Evolutionary conservation across 2,888 invertebrate genomes (phyloP).

Genomic region (Drosophila incognita): DNA sequence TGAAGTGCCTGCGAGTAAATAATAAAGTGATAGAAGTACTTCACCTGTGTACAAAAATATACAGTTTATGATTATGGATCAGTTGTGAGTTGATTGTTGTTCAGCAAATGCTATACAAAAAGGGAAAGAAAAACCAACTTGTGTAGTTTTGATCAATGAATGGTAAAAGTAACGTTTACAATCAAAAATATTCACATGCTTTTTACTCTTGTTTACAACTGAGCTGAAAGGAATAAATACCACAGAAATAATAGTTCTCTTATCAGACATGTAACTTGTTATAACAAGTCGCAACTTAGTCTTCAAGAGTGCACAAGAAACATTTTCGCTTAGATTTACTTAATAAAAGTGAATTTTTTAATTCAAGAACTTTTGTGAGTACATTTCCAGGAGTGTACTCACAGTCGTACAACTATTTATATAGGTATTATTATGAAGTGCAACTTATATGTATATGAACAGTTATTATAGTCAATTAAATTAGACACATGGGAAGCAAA

Average conservation of each 20-base stretch:
- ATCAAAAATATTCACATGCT: neutral
- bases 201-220: neutral
- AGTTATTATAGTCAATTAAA: neutral
- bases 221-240: neutral
- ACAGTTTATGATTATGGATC: conserved; percentile 8
- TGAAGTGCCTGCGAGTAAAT: conserved; percentile 66
- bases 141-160: neutral
- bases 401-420: neutral
- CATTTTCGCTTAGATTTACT: neutral
- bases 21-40: conserved; percentile 44
- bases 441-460: neutral
- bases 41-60: neutral
- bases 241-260: neutral
- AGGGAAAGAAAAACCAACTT: neutral
- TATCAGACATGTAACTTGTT: neutral
- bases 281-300: neutral
- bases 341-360: neutral
- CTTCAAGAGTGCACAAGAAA: neutral
- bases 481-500: neutral
- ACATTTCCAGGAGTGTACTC: neutral
- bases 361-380: neutral
- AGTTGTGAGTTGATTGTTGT: neutral
- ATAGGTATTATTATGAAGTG: neutral
- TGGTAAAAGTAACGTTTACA: neutral
- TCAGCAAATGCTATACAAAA: neutral